phyloP scores from a whole-genome alignment of 2,797 vertebrate species.

The Falco peregrinus region DNA sequence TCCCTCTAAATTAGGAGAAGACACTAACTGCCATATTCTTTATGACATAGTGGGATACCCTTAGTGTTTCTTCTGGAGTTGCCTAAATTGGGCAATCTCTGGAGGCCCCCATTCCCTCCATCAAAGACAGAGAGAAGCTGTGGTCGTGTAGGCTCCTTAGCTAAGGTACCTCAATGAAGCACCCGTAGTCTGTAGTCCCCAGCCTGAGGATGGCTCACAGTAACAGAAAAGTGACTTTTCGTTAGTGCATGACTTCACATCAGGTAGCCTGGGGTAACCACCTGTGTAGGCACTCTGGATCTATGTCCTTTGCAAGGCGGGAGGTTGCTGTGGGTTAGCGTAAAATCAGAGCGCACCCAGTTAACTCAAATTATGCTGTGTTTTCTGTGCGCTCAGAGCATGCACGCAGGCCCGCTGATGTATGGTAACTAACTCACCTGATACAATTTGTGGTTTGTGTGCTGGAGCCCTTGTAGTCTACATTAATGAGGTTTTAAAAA shows the following conservation, averaged over 20 bases:
- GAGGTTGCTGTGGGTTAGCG: not conserved
- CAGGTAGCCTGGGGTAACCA: not conserved
- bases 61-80: not conserved
- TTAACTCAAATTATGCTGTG: not conserved
- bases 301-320: not conserved
- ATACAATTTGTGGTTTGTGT: conserved; percentile 53
- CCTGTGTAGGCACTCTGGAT: not conserved
- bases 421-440: conserved; percentile 47
- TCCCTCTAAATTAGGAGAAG: not conserved
- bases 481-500: conserved; percentile 61
- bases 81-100: not conserved
- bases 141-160: not conserved
- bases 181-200: not conserved
- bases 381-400: not conserved
- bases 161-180: not conserved
- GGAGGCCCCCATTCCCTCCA: not conserved
- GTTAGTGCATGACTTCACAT: not conserved
- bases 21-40: not conserved
- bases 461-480: not conserved
- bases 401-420: not conserved
- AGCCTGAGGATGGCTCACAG: not conserved
- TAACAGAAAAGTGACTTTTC: not conserved
- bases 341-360: not conserved
- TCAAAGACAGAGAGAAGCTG: not conserved
- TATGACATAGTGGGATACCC: not conserved